Base-by-base conservation (phyloP, 2,797 vertebrate genomes). In the Malurus splendens region DNA sequence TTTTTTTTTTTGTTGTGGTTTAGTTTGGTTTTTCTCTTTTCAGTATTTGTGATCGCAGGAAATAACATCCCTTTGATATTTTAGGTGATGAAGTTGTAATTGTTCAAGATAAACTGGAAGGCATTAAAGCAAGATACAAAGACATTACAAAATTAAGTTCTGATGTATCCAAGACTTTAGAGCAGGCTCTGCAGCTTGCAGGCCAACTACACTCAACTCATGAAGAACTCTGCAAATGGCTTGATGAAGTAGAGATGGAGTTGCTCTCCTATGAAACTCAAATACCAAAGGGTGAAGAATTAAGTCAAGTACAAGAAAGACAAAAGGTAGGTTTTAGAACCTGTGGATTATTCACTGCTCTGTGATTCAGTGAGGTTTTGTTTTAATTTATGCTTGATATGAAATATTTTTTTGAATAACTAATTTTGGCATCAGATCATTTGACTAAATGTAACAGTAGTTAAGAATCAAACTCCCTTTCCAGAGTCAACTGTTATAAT, bases 71-170 rank as follows among this genome's bases (percentile, higher is more conserved):
- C 28, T 94, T 94, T 97, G 78, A 50, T 90, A 86, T 96, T 96
- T 80, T 94, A 99, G 99, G 99, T 90, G 99, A 99, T 92, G 99
- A 99, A 97, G 98, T 99, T 91, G 93, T 99, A 81, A 97, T 99
- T 74, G 98, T 99, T 96, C 99, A 99, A 96, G 98, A 99, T 91
- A 99, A 99, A 94, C 96, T 99, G 91, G 99, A 99, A 77, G 98
- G 98, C 87, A 99, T 99, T 95, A 99, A 99, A 97, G 95, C 96
- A 0, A 98, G 98, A 87, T 99, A 99, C 87, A 98, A 97, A 81
- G 99, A 99, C 86, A 99, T 99, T 84, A 98, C 95, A 54, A 97
- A 98, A 27, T 93, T 98, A 96, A 98, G 99, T 90, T 94, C 93
- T 33, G 96, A 97, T 10, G 98, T 99, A 48, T 96, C 98, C 73